These are phyloP conservation scores for Habroteleia sp. DNA, from an alignment of 2,888 invertebrate genomes.

Conservation along the genomic window DNA sequence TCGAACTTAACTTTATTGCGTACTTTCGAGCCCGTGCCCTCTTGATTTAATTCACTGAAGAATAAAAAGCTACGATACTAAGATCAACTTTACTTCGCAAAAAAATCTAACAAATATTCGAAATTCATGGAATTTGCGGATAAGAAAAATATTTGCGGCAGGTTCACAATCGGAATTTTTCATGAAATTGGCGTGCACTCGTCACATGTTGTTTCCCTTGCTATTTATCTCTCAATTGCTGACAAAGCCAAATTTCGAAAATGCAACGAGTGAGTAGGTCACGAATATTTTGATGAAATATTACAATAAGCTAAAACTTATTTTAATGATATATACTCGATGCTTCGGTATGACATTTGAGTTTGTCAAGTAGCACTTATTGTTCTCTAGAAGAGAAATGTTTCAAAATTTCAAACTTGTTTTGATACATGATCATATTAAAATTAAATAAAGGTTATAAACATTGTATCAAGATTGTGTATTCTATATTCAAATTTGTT, in stretches of 20 bases:
- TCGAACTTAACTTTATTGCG: constrained; percentile 45
- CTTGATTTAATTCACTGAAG: neutral
- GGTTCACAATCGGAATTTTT: constrained; percentile 41
- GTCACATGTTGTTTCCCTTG: constrained; percentile 9
- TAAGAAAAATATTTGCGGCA: constrained; percentile 23
- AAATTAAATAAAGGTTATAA: no score
- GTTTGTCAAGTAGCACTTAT: neutral
- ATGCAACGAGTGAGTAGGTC: constrained; percentile 1
- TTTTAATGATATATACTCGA: constrained; percentile 1
- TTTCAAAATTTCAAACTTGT: no score
- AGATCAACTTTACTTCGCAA: constrained; percentile 43
- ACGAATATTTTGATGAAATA: constrained; percentile 19
- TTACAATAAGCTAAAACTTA: neutral
- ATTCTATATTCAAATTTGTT: no score
- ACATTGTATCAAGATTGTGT: no score
- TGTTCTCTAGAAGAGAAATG: no score
- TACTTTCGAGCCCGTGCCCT: constrained; percentile 1
- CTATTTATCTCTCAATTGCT: constrained; percentile 28
- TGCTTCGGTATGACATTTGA: neutral
- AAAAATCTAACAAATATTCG: constrained; percentile 58
- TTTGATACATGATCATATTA: no score
- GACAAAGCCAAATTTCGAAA: constrained; percentile 1
- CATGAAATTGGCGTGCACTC: constrained; percentile 21
- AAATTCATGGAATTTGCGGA: constrained; percentile 52
- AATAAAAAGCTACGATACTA: constrained; percentile 1